phyloP scores from a whole-genome alignment of 2,113 vertebrate species.

The Caloenas nicobarica region DNA sequence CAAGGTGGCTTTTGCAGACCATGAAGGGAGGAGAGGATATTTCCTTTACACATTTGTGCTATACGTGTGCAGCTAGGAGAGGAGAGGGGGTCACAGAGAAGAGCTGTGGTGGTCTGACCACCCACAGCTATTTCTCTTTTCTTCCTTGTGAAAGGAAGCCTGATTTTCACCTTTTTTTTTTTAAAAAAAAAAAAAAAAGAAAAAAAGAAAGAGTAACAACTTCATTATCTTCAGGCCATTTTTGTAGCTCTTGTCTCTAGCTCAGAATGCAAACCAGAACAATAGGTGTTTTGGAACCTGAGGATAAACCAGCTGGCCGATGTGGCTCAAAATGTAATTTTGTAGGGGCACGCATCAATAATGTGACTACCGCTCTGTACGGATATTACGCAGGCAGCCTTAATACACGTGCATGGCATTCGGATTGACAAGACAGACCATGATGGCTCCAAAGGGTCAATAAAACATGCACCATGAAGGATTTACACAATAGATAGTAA shows the following conservation, averaged over 20 bases:
- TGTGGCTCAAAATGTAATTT: background rate
- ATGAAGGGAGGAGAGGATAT: background rate
- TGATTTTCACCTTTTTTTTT: background rate
- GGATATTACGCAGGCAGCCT: slow-evolving; percentile 6
- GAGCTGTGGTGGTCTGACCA: background rate
- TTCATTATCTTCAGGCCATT: background rate
- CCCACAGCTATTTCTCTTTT: background rate
- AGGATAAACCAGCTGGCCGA: background rate
- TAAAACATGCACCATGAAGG: slow-evolving; percentile 65
- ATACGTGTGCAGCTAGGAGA: background rate
- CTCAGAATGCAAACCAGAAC: background rate
- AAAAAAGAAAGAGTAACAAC: background rate
- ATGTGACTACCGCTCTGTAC: background rate
- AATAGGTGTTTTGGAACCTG: slow-evolving; percentile 27
- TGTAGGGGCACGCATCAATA: background rate
- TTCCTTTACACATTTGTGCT: background rate
- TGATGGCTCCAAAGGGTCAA: slow-evolving; percentile 66
- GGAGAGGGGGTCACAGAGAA: background rate
- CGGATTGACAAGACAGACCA: slow-evolving; percentile 66
- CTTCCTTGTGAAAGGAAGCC: background rate
- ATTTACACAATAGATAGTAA: slow-evolving; percentile 69
- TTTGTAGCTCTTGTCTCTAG: background rate
- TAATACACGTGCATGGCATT: background rate
- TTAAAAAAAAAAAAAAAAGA: background rate
- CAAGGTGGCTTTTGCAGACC: background rate